phyloP scores from a whole-genome alignment of 2,888 invertebrate species.

The Caenorhabditis wallacei region DNA sequence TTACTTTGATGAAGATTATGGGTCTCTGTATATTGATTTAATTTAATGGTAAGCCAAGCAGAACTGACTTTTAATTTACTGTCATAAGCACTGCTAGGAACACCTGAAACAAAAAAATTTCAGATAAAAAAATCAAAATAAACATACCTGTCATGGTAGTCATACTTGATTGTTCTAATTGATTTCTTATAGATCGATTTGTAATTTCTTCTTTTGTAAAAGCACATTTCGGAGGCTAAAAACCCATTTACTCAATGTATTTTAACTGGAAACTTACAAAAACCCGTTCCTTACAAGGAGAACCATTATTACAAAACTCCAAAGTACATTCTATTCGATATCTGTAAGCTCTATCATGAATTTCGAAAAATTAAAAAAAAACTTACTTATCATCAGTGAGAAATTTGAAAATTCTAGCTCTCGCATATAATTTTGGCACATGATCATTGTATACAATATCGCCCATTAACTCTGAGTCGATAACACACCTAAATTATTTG shows the following conservation, averaged over 20 bases:
- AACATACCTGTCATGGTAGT: slow-evolving; percentile 52
- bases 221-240: slow-evolving; percentile 76
- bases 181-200: slow-evolving; percentile 54
- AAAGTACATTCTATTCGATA: slow-evolving; percentile 72
- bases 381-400: slow-evolving; percentile 68
- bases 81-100: slow-evolving; percentile 65
- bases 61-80: slow-evolving; percentile 63
- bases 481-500: slow-evolving; percentile 66
- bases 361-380: background rate
- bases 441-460: slow-evolving; percentile 73
- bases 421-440: slow-evolving; percentile 67
- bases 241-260: background rate
- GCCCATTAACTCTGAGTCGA: slow-evolving; percentile 74
- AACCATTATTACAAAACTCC: slow-evolving; percentile 68
- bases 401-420: slow-evolving; percentile 73
- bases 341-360: slow-evolving; percentile 26
- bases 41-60: slow-evolving; percentile 71
- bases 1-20: slow-evolving; percentile 67
- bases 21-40: slow-evolving; percentile 71
- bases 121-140: background rate
- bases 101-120: slow-evolving; percentile 27
- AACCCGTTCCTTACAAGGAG: slow-evolving; percentile 55
- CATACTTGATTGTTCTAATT: slow-evolving; percentile 42
- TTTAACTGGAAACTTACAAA: slow-evolving; percentile 52
- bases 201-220: slow-evolving; percentile 73